These are phyloP conservation scores for Caerostris extrusa DNA, from an alignment of 1,140 invertebrate species.

Conservation along the genomic window DNA sequence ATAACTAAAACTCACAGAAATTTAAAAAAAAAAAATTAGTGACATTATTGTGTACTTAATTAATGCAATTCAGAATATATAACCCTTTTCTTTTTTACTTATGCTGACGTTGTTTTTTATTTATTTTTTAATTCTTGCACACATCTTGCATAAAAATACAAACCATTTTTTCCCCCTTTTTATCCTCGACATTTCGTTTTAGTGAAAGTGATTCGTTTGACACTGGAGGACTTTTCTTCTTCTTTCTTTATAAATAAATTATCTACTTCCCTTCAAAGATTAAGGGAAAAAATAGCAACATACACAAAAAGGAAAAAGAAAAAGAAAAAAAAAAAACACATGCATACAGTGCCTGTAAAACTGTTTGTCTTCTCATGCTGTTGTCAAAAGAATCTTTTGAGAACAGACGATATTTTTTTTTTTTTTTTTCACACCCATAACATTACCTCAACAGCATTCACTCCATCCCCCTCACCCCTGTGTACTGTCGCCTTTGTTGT, in stretches of 20 bases:
- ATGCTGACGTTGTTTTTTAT: too few relatives aligned
- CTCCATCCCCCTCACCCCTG: background rate
- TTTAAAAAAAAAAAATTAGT: too few relatives aligned
- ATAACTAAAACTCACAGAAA: too few relatives aligned
- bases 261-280: conserved; percentile 36
- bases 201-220: conserved; percentile 15
- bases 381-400: conserved; percentile 61
- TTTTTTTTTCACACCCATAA: conserved; percentile 55
- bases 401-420: conserved; percentile 30
- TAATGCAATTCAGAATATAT: background rate
- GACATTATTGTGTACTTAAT: too few relatives aligned
- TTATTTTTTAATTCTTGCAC: background rate
- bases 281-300: background rate
- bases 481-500: conserved; percentile 20
- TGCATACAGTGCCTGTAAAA: conserved; percentile 26
- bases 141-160: background rate
- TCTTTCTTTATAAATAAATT: conserved; percentile 51
- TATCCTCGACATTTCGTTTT: conserved; percentile 9
- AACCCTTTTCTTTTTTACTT: background rate
- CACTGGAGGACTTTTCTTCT: conserved; percentile 3
- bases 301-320: background rate
- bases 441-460: conserved; percentile 14
- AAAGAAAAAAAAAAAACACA: background rate
- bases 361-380: conserved; percentile 32
- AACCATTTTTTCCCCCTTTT: background rate